phyloP scores from a whole-genome alignment of 2,888 invertebrate genomes.

The Netelia melanura region DNA sequence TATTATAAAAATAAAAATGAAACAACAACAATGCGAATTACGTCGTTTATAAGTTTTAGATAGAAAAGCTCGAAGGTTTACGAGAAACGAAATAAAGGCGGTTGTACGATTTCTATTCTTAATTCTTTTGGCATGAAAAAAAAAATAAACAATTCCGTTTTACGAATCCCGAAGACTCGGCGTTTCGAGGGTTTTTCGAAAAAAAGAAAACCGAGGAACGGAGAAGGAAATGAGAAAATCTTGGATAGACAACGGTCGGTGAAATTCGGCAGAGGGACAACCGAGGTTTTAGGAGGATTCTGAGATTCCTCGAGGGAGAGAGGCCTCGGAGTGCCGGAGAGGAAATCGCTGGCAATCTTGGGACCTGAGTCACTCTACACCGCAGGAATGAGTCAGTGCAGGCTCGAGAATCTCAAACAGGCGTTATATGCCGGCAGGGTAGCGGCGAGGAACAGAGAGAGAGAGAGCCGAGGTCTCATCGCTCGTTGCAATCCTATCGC shows the following conservation, averaged over 20 bases:
- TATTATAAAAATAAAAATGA: constrained; percentile 37
- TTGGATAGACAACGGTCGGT: neutral
- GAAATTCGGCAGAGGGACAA: neutral
- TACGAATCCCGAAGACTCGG: neutral
- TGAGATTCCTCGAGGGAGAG: constrained; percentile 24
- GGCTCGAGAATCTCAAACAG: constrained; percentile 65
- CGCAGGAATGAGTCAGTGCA: constrained; percentile 79
- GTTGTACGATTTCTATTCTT: constrained; percentile 67
- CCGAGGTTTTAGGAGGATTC: constrained; percentile 26
- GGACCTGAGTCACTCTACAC: constrained; percentile 80
- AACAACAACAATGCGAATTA: constrained; percentile 26
- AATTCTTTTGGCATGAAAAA: constrained; percentile 1
- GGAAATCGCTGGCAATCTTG: constrained; percentile 81
- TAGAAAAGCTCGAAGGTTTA: constrained; percentile 49
- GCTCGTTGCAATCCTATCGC: constrained; percentile 75
- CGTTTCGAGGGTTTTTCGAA: neutral
- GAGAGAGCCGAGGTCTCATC: constrained; percentile 71
- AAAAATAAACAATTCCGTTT: neutral
- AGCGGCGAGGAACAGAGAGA: constrained; percentile 45
- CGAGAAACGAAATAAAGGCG: constrained; percentile 56
- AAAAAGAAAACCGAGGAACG: neutral
- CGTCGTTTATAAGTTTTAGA: constrained; percentile 47
- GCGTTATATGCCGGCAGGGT: constrained; percentile 23
- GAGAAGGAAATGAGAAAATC: neutral
- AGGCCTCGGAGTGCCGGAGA: constrained; percentile 49